A percentile compares a stretch with the other conserved stretches of the same genome.
Conservation (phyloP, 2,113 vertebrate genomes). For the Macroglossus sobrinus region DNA sequence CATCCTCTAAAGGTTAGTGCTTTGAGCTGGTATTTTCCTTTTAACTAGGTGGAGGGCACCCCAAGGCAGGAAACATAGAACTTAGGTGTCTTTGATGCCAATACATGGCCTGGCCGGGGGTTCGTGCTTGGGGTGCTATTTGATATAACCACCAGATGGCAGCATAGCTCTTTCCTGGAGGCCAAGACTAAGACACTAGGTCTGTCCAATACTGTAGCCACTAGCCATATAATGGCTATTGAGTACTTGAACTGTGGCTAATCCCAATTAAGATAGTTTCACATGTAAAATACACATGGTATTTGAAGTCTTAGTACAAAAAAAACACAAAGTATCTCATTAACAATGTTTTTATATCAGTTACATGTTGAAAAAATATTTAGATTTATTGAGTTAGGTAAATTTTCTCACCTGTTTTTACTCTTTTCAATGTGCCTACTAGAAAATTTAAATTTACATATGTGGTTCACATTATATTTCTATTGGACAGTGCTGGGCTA, state of each 20-base stretch:
- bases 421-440: not conserved
- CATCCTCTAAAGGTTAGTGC: not conserved
- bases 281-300: not conserved
- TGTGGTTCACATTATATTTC: not conserved
- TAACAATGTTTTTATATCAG: not conserved
- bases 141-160: conserved; percentile 29
- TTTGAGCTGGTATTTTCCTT: not conserved
- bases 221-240: not conserved
- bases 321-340: not conserved
- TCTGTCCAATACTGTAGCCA: not conserved
- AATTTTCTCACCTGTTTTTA: not conserved
- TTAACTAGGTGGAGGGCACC: not conserved
- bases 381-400: not conserved
- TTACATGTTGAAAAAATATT: not conserved
- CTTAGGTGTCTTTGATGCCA: not conserved
- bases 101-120: not conserved
- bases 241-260: not conserved
- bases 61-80: not conserved
- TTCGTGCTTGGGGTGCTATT: not conserved
- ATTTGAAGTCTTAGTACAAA: not conserved
- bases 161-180: not conserved
- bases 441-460: not conserved
- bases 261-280: not conserved
- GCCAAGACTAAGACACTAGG: not conserved
- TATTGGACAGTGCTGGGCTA: not conserved